phyloP scores from a whole-genome alignment of 1,140 invertebrate genomes.

The Drosophila equinoxialis region DNA sequence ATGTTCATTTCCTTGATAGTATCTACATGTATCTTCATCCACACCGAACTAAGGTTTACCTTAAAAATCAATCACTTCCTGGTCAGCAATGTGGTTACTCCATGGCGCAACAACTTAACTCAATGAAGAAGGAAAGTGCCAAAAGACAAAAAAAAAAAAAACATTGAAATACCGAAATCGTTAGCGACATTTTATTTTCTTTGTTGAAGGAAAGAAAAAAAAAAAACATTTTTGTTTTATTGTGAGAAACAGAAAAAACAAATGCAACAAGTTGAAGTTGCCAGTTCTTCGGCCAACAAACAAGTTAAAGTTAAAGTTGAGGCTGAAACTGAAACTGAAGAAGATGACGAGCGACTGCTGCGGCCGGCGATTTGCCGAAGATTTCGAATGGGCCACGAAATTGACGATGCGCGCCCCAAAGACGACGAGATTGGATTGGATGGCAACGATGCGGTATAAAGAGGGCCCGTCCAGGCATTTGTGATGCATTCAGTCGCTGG shows the following conservation, averaged over 20 bases:
- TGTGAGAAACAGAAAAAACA: conserved; percentile 52
- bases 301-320: conserved; percentile 31
- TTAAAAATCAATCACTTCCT: conserved; percentile 63
- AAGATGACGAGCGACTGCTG: conserved; percentile 50
- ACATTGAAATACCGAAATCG: conserved; percentile 71
- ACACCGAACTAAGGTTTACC: conserved; percentile 15
- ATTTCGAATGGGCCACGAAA: conserved; percentile 52
- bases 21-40: conserved; percentile 4
- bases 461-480: conserved; percentile 66
- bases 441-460: conserved; percentile 71
- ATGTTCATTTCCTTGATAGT: conserved; percentile 1
- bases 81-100: conserved; percentile 36
- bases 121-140: conserved; percentile 59
- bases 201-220: neutral
- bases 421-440: neutral
- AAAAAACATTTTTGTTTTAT: conserved; percentile 65
- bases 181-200: conserved; percentile 73
- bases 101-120: conserved; percentile 36
- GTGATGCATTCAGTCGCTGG: conserved; percentile 83
- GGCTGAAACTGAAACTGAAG: conserved; percentile 58
- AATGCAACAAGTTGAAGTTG: conserved; percentile 27
- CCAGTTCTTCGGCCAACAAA: conserved; percentile 12
- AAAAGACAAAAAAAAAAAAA: conserved; percentile 58
- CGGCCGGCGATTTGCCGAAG: conserved; percentile 37
- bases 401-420: conserved; percentile 36